Evolutionary conservation across 2,113 vertebrate genomes (phyloP).

Genomic region (Ophthalmolycus amberensis): DNA sequence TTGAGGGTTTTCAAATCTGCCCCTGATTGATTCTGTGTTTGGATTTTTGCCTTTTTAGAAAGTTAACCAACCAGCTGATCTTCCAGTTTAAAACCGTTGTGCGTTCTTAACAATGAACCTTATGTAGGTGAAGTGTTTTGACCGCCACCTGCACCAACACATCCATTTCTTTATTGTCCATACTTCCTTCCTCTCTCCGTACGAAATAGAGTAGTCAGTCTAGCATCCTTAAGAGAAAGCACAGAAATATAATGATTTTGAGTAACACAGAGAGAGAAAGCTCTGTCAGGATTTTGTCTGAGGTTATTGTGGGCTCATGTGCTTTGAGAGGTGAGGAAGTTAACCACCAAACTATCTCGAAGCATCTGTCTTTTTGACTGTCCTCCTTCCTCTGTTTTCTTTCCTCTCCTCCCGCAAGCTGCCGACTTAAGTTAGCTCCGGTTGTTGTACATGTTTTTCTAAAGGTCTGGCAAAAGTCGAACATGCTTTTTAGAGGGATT

Average conservation of each 20-base stretch:
- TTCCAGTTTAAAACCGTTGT: background rate
- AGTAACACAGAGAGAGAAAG: background rate
- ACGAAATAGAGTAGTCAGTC: background rate
- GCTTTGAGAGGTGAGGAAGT: slow-evolving; percentile 46
- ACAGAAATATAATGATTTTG: slow-evolving; percentile 3
- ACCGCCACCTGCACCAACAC: background rate
- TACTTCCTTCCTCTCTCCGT: background rate
- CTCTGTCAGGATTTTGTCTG: slow-evolving; percentile 11
- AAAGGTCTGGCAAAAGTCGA: slow-evolving; percentile 53
- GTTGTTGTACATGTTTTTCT: slow-evolving; percentile 56
- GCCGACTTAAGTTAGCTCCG: slow-evolving; percentile 32
- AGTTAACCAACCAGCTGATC: background rate
- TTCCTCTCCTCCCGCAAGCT: slow-evolving; percentile 26
- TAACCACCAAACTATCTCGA: slow-evolving; percentile 20
- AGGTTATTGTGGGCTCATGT: slow-evolving; percentile 29
- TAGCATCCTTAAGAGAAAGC: background rate
- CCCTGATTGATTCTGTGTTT: background rate
- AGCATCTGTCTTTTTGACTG: slow-evolving; percentile 41
- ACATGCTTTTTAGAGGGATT: slow-evolving; percentile 60
- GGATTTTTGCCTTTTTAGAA: background rate
- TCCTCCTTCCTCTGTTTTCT: background rate
- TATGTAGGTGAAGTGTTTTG: background rate
- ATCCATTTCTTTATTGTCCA: background rate
- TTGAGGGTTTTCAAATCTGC: background rate
- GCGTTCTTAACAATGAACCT: background rate